Conservation (phyloP, 2,797 vertebrate species). For the Fratercula arctica region DNA sequence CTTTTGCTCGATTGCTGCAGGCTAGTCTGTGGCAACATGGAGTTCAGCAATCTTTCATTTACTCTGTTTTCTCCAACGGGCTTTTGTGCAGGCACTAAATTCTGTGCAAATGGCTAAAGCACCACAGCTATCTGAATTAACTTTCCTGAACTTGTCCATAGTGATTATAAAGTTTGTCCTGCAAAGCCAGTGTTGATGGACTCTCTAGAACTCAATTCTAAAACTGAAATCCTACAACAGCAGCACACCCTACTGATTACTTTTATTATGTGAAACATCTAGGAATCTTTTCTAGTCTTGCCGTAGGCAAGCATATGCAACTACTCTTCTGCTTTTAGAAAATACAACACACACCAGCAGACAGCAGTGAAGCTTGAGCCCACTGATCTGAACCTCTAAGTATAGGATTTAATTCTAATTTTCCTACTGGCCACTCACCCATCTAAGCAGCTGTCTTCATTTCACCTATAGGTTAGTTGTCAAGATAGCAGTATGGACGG, state of each 20-base stretch:
- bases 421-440: neutral
- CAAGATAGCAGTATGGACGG: neutral
- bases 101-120: neutral
- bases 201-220: neutral
- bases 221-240: neutral
- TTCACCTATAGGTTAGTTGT: neutral
- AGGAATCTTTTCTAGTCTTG: neutral
- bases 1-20: neutral
- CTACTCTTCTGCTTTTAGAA: neutral
- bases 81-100: neutral
- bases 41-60: neutral
- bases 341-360: neutral
- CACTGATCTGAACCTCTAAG: neutral
- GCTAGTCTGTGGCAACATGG: neutral
- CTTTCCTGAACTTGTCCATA: neutral
- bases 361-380: neutral
- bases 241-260: neutral
- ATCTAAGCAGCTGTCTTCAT: neutral
- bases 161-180: neutral
- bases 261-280: neutral
- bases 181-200: neutral
- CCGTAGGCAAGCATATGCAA: neutral
- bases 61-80: neutral
- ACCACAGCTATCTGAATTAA: neutral
- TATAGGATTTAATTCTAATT: neutral